Evolutionary conservation across 37 sponge, comb jelly and placozoan species (phyloP).

Genomic region (Haliclona indistincta): DNA sequence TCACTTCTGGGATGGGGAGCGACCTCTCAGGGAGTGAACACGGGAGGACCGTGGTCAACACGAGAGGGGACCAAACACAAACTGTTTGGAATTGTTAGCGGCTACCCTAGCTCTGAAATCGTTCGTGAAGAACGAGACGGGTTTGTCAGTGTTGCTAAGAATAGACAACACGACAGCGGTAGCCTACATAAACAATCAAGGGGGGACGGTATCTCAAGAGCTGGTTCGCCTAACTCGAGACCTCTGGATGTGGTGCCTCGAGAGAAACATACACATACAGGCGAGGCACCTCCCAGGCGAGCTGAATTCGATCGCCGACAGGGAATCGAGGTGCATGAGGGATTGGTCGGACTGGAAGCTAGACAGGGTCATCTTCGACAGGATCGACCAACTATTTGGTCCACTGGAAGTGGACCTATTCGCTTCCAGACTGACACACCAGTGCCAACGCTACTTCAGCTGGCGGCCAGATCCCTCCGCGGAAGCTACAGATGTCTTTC

Average conservation of each 20-base stretch:
- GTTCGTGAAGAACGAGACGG: constrained; percentile 9
- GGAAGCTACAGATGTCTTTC: constrained; percentile 41
- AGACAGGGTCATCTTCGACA: constrained; percentile 12
- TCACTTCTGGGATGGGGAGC: constrained; percentile 53
- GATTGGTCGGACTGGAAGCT: constrained; percentile 54
- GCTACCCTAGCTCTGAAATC: constrained; percentile 18
- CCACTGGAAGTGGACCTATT: constrained; percentile 44
- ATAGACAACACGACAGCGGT: constrained; percentile 25
- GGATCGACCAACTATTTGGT: not conserved
- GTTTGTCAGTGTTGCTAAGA: not conserved
- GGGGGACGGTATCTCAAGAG: constrained; percentile 30
- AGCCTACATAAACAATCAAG: constrained; percentile 3
- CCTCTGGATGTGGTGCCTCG: constrained; percentile 52
- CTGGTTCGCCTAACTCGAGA: constrained; percentile 8
- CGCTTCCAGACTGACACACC: constrained; percentile 19
- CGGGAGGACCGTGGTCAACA: constrained; percentile 24
- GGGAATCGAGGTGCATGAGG: constrained; percentile 18
- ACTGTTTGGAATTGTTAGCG: constrained; percentile 40
- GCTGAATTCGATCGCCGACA: constrained; percentile 31
- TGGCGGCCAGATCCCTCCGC: constrained; percentile 49
- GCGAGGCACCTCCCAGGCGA: constrained; percentile 43
- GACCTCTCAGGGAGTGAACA: not conserved
- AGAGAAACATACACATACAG: constrained; percentile 18
- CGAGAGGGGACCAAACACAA: constrained; percentile 26
- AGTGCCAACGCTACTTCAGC: constrained; percentile 23